A percentile compares a stretch with the other conserved stretches of the same genome.
Conservation (phyloP, 2,797 vertebrate genomes). For the Cygnus olor region DNA sequence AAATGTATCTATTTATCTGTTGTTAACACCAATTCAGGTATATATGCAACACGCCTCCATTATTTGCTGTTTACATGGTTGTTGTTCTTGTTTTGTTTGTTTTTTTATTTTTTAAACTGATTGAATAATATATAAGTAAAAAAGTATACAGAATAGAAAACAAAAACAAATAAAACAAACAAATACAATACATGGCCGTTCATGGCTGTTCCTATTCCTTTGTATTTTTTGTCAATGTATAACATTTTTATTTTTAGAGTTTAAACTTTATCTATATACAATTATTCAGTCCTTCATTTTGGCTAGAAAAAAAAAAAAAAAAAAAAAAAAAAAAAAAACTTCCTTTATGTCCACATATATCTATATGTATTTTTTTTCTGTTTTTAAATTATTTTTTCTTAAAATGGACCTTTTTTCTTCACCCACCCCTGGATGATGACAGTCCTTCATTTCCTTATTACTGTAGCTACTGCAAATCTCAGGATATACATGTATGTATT, state of each 20-base stretch:
- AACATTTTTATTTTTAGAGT: background rate
- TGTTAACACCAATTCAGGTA: background rate
- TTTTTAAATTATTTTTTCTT: background rate
- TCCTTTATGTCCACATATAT: background rate
- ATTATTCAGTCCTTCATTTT: background rate
- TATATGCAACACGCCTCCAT: background rate
- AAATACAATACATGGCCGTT: rapidly evolving
- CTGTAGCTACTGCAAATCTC: background rate
- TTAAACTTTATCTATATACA: background rate
- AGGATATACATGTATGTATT: background rate
- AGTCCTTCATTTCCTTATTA: background rate
- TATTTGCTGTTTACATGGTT: background rate
- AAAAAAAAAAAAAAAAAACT: background rate
- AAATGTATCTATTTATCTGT: background rate
- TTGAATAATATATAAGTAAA: background rate
- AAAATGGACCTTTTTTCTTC: background rate
- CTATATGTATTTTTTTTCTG: background rate
- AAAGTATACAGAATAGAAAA: background rate
- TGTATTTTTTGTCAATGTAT: background rate
- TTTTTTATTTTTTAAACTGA: background rate
- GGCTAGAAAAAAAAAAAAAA: background rate
- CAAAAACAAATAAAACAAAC: too few relatives aligned
- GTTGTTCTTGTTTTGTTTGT: too few relatives aligned
- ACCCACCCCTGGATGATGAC: rapidly evolving
- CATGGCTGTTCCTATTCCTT: background rate